Base-by-base conservation (phyloP, 2,797 vertebrate genomes). In the Merluccius polli region DNA sequence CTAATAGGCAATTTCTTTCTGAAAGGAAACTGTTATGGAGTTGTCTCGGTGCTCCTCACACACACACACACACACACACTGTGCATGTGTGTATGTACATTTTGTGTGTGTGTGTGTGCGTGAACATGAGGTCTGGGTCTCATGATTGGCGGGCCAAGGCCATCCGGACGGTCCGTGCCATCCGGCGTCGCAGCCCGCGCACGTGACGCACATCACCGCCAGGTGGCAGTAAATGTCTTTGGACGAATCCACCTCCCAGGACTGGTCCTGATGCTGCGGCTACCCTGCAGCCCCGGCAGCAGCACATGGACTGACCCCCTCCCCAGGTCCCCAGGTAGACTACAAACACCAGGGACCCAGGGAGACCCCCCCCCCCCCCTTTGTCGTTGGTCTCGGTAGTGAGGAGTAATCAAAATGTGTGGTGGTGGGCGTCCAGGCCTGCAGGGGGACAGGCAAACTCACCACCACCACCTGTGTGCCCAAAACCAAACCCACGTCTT, bases 181-280 rank as follows among this genome's bases (percentile, higher is more conserved):
- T n/a, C n/a, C n/a, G n/a, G n/a, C n/a, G n/a, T n/a, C n/a, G n/a
- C n/a, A n/a, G n/a, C n/a, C n/a, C n/a, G n/a, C n/a, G n/a, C n/a
- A n/a, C n/a, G n/a, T n/a, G n/a, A n/a, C n/a, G n/a, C 33, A 35
- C 33, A 35, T 8, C 3, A 3, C 67, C 67, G 3, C 67, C 30
- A 69, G 67, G 67, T 32, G 67, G 67, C 67, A 31, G 15, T 18
- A 32, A 2, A 69, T 70, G 59, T 76, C 33, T 75, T 24, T 33
- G 78, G 73, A n/a, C n/a, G n/a, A 74, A 67, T 3, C 0, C 32
- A 38, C 27, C 8, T 6, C 11, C 11, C 29, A 9, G 18, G 29
- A 6, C 12, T 18, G 67, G 12, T 10, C 29, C 16, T 5, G 44
- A 1, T 13, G 27, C 1, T 12, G 65, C 65, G 11, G 65, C 0